Percentiles rank a stretch among this genome's conserved stretches.
These are phyloP conservation scores for Doris montereyensis DNA, from an alignment of 2,888 invertebrate genomes.

Conservation along the genomic window DNA sequence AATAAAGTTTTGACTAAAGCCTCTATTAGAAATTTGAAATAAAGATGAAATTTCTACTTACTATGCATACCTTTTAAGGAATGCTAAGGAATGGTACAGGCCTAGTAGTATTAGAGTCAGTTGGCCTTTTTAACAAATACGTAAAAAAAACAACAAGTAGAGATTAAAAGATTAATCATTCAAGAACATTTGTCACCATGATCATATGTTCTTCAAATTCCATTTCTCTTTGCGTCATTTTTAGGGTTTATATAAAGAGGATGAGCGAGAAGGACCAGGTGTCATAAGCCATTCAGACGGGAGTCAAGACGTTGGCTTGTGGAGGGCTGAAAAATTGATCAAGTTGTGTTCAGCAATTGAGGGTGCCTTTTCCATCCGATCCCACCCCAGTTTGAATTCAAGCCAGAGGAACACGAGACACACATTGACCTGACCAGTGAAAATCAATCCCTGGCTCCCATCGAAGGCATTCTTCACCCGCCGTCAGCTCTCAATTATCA, in stretches of 20 bases:
- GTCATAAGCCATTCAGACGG: conserved; percentile 67
- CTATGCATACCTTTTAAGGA: too few relatives aligned
- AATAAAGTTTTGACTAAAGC: too few relatives aligned
- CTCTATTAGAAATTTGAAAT: too few relatives aligned
- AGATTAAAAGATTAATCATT: background rate
- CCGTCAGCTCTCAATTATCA: conserved; percentile 48
- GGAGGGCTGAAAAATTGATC: conserved; percentile 68
- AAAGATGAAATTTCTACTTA: too few relatives aligned
- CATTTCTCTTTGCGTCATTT: conserved; percentile 29
- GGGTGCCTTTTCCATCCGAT: conserved; percentile 64
- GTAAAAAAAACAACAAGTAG: too few relatives aligned
- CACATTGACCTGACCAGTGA: conserved; percentile 50
- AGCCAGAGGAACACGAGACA: conserved; percentile 55
- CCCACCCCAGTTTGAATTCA: conserved; percentile 67
- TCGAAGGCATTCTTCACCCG: conserved; percentile 41
- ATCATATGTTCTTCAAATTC: too few relatives aligned
- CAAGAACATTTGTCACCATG: background rate
- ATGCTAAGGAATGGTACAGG: too few relatives aligned
- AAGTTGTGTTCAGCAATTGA: conserved; percentile 60
- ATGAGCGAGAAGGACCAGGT: conserved; percentile 71
- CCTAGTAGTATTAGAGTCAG: background rate
- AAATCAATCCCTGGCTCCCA: conserved; percentile 22
- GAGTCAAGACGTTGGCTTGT: conserved; percentile 70
- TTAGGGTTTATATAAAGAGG: conserved; percentile 70
- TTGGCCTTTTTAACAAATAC: background rate